Conservation (phyloP, 2,888 invertebrate genomes). For the Lepeophtheirus nordmannii region DNA sequence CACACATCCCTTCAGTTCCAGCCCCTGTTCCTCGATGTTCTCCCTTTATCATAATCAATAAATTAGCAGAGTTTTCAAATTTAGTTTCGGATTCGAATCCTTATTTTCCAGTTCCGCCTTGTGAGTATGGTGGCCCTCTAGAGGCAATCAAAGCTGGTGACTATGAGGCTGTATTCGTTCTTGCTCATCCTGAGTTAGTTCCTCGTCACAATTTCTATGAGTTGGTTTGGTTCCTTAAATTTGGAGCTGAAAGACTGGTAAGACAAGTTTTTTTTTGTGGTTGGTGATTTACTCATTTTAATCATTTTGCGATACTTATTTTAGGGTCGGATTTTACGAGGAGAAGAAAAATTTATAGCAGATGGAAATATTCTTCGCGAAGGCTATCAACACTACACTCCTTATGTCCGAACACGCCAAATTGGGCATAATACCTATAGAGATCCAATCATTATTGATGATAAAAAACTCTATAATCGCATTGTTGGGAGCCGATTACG, state of each 20-base stretch:
- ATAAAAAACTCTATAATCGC: slow-evolving; percentile 12
- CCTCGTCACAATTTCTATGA: slow-evolving; percentile 23
- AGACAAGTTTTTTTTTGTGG: neutral
- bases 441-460: slow-evolving; percentile 13
- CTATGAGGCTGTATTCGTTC: slow-evolving; percentile 4
- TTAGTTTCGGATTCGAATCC: slow-evolving; percentile 23
- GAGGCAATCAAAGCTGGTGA: slow-evolving; percentile 8
- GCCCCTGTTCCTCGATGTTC: slow-evolving; percentile 25
- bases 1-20: neutral
- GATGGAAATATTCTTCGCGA: slow-evolving; percentile 20
- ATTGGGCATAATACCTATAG: neutral
- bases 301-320: neutral
- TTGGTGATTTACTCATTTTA: neutral
- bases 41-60: slow-evolving; percentile 25
- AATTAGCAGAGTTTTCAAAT: slow-evolving; percentile 21
- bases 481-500: slow-evolving; percentile 9
- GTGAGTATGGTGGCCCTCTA: slow-evolving; percentile 20
- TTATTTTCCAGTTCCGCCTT: slow-evolving; percentile 24
- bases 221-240: slow-evolving; percentile 20
- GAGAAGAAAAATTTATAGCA: slow-evolving; percentile 15
- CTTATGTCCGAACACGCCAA: slow-evolving; percentile 18
- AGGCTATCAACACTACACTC: slow-evolving; percentile 24
- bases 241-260: slow-evolving; percentile 19
- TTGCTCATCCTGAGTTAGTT: slow-evolving; percentile 12
- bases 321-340: slow-evolving; percentile 5